Evolutionary conservation across 2,797 vertebrate species (phyloP).

Genomic region (Morus bassanus): DNA sequence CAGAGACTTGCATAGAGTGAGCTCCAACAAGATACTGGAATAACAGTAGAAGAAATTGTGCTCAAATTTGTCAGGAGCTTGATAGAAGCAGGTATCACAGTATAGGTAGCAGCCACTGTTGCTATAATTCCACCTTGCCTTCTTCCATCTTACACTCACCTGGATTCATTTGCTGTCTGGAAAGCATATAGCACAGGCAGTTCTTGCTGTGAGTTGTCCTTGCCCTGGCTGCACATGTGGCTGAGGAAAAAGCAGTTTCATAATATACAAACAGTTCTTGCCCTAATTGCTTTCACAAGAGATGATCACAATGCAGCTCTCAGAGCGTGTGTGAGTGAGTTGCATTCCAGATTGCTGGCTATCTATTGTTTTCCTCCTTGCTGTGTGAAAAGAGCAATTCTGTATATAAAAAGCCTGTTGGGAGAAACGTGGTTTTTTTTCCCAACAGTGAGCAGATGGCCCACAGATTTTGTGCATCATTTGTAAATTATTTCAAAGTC

Average conservation of each 20-base stretch:
- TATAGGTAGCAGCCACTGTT: neutral
- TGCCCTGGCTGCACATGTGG: neutral
- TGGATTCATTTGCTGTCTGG: neutral
- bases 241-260: neutral
- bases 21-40: neutral
- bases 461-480: conserved; percentile 87
- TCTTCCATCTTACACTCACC: neutral
- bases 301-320: neutral
- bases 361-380: conserved; percentile 38
- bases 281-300: conserved; percentile 4
- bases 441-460: conserved; percentile 82
- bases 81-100: neutral
- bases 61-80: neutral
- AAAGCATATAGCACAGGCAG: neutral
- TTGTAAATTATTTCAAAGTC: conserved; percentile 91
- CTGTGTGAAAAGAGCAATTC: conserved; percentile 63
- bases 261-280: neutral
- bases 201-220: neutral
- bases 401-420: conserved; percentile 67
- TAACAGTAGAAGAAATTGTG: neutral
- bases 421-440: conserved; percentile 74
- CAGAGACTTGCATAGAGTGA: neutral
- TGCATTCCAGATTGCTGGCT: conserved; percentile 25
- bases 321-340: neutral
- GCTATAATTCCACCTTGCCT: neutral